phyloP scores from a whole-genome alignment of 2,888 invertebrate genomes.

The Crocallis elinguaria region DNA sequence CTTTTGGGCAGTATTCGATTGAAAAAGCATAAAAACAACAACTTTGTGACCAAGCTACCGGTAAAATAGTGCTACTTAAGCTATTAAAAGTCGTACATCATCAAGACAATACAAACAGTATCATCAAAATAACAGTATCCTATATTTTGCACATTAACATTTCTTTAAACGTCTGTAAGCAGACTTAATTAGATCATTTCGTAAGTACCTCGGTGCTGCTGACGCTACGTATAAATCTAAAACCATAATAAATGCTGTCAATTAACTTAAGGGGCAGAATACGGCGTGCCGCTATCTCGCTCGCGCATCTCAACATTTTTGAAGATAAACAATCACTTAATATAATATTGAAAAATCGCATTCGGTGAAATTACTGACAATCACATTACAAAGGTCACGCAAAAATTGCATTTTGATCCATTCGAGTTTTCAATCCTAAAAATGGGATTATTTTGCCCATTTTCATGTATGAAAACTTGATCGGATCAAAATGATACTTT shows the following conservation, averaged over 20 bases:
- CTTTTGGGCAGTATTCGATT: constrained; percentile 18
- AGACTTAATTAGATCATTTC: constrained; percentile 40
- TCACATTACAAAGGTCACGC: no score
- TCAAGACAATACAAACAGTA: constrained; percentile 6
- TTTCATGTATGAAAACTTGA: no score
- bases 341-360: no score
- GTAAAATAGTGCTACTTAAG: constrained; percentile 11
- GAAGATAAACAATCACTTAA: no score
- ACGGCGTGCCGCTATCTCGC: no score
- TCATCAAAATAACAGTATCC: constrained; percentile 4
- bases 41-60: constrained; percentile 30
- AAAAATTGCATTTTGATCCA: no score
- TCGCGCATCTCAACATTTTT: no score
- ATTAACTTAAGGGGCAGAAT: no score
- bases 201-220: constrained; percentile 72
- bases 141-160: constrained; percentile 4
- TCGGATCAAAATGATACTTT: no score
- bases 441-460: no score
- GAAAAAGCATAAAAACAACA: constrained; percentile 7
- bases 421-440: no score
- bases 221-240: constrained; percentile 49
- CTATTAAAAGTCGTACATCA: constrained; percentile 5
- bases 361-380: no score
- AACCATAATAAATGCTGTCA: constrained; percentile 70
- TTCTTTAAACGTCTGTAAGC: constrained; percentile 14